Evolutionary conservation across 2,888 invertebrate genomes (phyloP).

Genomic region (Trachelus iudaicus): DNA sequence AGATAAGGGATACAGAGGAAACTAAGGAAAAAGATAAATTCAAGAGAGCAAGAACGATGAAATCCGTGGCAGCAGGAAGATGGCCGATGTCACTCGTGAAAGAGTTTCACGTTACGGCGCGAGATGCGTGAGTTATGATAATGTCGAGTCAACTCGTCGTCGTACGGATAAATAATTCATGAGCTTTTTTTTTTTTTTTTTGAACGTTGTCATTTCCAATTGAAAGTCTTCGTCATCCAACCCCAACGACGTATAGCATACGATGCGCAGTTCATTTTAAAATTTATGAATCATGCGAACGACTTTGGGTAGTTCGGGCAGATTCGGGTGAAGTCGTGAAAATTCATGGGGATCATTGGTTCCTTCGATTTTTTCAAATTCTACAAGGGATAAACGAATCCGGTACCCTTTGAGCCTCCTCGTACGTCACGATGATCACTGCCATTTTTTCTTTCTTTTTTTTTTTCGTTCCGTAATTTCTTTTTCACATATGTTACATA

Average conservation of each 20-base stretch:
- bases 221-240: not conserved
- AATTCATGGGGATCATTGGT: not conserved
- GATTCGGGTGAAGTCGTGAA: not conserved
- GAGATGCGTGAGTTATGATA: constrained; percentile 48
- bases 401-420: not conserved
- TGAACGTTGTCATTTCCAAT: constrained; percentile 17
- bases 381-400: not conserved
- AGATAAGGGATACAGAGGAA: not conserved
- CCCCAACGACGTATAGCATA: not conserved
- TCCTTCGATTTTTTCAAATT: not conserved
- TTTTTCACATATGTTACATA: not conserved
- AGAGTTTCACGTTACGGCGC: constrained; percentile 4
- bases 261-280: not conserved
- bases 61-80: not conserved
- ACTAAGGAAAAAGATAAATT: not conserved
- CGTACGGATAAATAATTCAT: constrained; percentile 54
- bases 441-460: not conserved
- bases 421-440: not conserved
- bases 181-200: constrained; percentile 30
- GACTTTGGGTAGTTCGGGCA: not conserved
- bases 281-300: not conserved
- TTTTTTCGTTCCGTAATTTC: not conserved
- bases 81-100: not conserved
- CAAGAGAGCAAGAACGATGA: not conserved
- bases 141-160: constrained; percentile 24